Conservation (phyloP, 2,113 vertebrate species). For the Coptodon bakossiorum region DNA sequence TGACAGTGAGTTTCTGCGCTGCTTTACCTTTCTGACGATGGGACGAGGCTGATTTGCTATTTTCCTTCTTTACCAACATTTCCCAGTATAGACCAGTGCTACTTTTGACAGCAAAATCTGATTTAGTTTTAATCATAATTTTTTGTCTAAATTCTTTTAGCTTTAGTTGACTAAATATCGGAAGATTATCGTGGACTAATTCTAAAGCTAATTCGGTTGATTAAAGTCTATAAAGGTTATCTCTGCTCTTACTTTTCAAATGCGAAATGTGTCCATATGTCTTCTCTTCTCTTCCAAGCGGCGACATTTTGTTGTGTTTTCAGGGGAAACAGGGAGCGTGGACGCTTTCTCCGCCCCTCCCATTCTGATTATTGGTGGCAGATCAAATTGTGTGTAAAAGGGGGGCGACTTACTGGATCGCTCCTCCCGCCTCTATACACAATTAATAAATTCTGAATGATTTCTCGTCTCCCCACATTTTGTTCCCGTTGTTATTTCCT, state of each 20-base stretch:
- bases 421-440: background rate
- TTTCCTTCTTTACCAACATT: background rate
- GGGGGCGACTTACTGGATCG: background rate
- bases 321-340: rapidly evolving
- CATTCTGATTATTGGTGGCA: background rate
- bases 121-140: background rate
- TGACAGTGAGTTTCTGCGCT: background rate
- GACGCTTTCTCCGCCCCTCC: background rate
- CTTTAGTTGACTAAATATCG: background rate
- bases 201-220: background rate
- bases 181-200: background rate
- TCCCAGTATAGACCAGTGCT: background rate
- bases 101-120: background rate
- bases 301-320: background rate
- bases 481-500: background rate
- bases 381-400: background rate
- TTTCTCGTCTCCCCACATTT: background rate
- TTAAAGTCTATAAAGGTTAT: background rate
- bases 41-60: background rate
- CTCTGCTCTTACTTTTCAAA: background rate
- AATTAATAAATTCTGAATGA: background rate
- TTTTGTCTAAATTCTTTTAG: rapidly evolving
- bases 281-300: background rate
- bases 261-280: background rate
- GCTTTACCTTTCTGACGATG: rapidly evolving